phyloP scores from a whole-genome alignment of 2,888 invertebrate species.

The Drosophila diplacantha region DNA sequence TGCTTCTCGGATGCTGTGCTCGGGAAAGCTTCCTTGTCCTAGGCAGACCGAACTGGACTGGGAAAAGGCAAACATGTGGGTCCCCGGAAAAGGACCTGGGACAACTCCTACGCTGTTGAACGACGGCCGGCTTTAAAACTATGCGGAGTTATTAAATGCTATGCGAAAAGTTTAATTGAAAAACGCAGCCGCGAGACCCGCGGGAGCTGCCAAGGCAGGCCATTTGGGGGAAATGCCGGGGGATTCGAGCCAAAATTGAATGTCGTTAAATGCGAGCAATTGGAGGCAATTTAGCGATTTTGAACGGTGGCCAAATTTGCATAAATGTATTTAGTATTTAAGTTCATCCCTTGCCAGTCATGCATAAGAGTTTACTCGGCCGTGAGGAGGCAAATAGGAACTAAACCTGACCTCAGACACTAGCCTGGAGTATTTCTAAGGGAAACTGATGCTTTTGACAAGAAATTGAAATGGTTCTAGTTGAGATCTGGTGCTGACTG shows the following conservation, averaged over 20 bases:
- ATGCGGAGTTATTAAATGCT: conserved; percentile 64
- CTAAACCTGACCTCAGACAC: conserved; percentile 5
- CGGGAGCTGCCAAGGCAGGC: conserved; percentile 11
- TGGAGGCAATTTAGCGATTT: conserved; percentile 65
- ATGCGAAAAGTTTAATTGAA: conserved; percentile 69
- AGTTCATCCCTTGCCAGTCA: conserved; percentile 55
- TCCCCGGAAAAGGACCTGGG: conserved; percentile 33
- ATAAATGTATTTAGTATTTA: conserved; percentile 72
- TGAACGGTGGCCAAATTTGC: conserved; percentile 51
- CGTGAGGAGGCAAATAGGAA: conserved; percentile 2
- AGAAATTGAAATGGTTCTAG: neutral
- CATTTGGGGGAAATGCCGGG: conserved; percentile 3
- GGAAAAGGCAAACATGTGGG: conserved; percentile 34
- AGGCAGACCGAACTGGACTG: conserved; percentile 18
- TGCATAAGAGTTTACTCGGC: conserved; percentile 42
- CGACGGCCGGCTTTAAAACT: conserved; percentile 48
- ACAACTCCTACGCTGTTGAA: conserved; percentile 50
- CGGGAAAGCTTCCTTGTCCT: conserved; percentile 44
- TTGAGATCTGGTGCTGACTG: neutral
- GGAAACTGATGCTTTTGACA: conserved; percentile 5
- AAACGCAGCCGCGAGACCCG: conserved; percentile 34
- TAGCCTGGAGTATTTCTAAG: neutral
- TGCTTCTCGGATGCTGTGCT: conserved; percentile 23
- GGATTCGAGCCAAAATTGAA: conserved; percentile 15
- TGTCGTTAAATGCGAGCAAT: conserved; percentile 61